These are phyloP conservation scores for Chionis minor DNA, from an alignment of 2,113 vertebrate species.

Conservation along the genomic window DNA sequence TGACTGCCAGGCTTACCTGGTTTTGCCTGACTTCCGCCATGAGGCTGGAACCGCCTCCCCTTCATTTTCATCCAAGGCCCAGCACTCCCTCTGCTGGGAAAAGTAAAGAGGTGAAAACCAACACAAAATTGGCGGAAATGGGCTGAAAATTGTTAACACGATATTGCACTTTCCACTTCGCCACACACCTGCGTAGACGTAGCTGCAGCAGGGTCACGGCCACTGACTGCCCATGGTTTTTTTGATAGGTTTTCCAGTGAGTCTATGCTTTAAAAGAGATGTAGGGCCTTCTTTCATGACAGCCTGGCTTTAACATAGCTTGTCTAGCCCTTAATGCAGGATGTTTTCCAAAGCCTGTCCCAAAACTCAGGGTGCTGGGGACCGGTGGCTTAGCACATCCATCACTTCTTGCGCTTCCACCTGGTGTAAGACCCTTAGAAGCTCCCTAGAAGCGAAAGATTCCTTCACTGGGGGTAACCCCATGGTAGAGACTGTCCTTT, in stretches of 20 bases:
- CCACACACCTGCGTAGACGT: neutral
- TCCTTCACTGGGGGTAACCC: neutral
- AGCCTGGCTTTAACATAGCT: neutral
- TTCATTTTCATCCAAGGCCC: neutral
- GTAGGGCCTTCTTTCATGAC: neutral
- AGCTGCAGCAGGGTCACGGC: neutral
- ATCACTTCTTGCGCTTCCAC: neutral
- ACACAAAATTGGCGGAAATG: neutral
- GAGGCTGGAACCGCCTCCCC: too few species aligned
- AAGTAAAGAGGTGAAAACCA: neutral
- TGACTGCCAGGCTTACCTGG: neutral
- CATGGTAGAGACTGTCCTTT: neutral
- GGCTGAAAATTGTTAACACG: neutral
- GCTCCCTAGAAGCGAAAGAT: neutral
- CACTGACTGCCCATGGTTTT: neutral
- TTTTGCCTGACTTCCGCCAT: neutral
- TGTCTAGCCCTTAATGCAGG: rapidly evolving
- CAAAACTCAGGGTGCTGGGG: neutral
- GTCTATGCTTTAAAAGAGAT: neutral
- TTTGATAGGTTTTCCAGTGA: neutral
- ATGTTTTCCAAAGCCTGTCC: neutral
- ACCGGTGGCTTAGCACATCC: neutral
- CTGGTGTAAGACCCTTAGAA: neutral
- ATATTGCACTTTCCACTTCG: neutral
- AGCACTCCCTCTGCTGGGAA: constrained; percentile 31